These are phyloP conservation scores for Cardiocondyla obscurior DNA, from an alignment of 1,140 invertebrate species.

Conservation along the genomic window DNA sequence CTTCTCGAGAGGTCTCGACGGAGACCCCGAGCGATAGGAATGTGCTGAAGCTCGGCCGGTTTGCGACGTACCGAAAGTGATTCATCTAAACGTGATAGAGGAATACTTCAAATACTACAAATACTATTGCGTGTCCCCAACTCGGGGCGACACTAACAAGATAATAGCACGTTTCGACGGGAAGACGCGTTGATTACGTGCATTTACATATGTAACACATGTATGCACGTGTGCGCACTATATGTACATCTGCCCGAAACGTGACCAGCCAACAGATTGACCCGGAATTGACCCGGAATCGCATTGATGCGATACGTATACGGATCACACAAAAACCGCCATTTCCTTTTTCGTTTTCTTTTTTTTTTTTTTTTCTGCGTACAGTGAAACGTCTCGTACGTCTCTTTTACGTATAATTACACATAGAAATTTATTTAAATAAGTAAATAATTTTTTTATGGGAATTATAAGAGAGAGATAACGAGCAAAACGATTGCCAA, in stretches of 20 bases:
- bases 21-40: not conserved
- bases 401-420: too few species aligned
- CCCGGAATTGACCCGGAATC: conserved; percentile 8
- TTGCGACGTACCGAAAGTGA: not conserved
- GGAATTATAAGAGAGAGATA: not conserved
- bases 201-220: not conserved
- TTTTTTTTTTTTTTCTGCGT: too few species aligned
- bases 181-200: not conserved
- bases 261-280: not conserved
- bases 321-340: conserved; percentile 69
- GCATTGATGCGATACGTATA: conserved; percentile 53
- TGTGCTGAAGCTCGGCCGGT: not conserved
- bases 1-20: not conserved
- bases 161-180: not conserved
- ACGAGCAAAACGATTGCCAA: not conserved
- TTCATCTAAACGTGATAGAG: not conserved
- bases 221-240: not conserved
- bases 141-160: not conserved
- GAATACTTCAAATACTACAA: not conserved
- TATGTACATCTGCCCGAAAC: not conserved
- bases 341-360: conserved; percentile 70
- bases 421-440: not conserved
- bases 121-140: conserved; percentile 3
- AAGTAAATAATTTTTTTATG: not conserved
- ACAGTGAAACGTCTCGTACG: conserved; percentile 20